Base-by-base conservation (phyloP, 2,113 vertebrate species). In the Notothenia rossii region DNA sequence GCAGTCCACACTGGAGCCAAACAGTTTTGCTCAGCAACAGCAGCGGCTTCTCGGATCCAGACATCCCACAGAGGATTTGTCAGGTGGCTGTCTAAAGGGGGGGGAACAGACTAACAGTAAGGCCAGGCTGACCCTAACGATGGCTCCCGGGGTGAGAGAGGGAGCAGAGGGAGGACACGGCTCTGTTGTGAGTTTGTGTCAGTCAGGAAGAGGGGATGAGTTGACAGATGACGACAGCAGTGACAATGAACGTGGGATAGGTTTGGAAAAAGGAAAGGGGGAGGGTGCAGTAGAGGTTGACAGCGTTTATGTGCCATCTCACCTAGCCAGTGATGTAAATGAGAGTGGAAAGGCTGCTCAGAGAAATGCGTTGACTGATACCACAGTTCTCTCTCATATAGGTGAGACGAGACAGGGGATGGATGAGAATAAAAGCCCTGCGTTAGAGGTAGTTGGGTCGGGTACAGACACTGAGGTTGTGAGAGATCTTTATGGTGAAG, bases 11-110 rank as follows among this genome's bases (percentile, higher is more conserved):
- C 56, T 15, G 81, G 66, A 79, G 80, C 59, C 77, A 79, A 88
- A 86, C 60, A 67, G 61, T 86, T 86, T 90, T 68, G 73, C 82
- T 83, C 82, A 81, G 74, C 86, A 86, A 66, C 81, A 77, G 82
- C 62, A 89, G 12, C 56, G 81, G 60, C 20, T 29, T 70, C 79
- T 79, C 55, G 72, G 22, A 76, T 79, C 74, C 63, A 90, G 72
- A 68, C 71, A 63, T 49, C 56, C 60, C 69, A 56, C 85, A 79
- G 88, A 90, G 70, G 77, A 75, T 40, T 33, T 82, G 70, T 86
- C 82, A 85, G 75, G 46, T 81, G 75, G 49, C 36, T 46, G 63
- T 67, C 45, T 58, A 67, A 67, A 77, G 63, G 58, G 25, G n/a
- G 68, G 20, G 54, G 64, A 70, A 85, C 66, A 59, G 25, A 60